Conservation (phyloP, 2,888 invertebrate species). For the Actias luna region DNA sequence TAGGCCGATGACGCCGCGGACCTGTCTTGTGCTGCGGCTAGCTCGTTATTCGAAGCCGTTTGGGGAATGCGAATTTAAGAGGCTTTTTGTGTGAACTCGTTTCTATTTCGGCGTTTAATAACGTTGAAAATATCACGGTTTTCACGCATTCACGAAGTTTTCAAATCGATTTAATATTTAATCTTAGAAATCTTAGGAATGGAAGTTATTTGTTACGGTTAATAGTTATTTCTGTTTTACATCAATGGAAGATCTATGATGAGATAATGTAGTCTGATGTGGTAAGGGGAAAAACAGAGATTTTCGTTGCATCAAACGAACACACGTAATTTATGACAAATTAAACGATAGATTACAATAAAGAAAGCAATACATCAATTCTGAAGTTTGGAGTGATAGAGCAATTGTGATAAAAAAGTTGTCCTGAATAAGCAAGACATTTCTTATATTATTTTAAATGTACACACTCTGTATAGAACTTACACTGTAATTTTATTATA, state of each 20-base stretch:
- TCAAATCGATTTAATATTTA: background rate
- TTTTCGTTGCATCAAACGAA: too few relatives aligned
- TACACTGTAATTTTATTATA: background rate
- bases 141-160: background rate
- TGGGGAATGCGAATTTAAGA: slow-evolving; percentile 11
- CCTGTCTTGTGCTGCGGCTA: slow-evolving; percentile 23
- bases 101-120: slow-evolving; percentile 9
- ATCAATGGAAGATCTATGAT: background rate
- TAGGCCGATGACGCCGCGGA: slow-evolving; percentile 65
- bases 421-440: too few relatives aligned
- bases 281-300: too few relatives aligned
- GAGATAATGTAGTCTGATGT: background rate
- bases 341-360: too few relatives aligned
- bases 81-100: background rate
- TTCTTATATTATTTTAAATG: too few relatives aligned
- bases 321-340: too few relatives aligned
- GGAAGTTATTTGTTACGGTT: background rate
- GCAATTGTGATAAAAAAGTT: too few relatives aligned
- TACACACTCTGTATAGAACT: background rate
- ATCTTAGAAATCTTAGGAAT: background rate
- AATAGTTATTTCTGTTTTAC: background rate
- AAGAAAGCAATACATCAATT: too few relatives aligned
- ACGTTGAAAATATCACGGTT: background rate
- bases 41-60: slow-evolving; percentile 9
- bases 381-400: too few relatives aligned